Base-by-base conservation (phyloP, 1,140 invertebrate species). In the Brevipalpus yothersi region DNA sequence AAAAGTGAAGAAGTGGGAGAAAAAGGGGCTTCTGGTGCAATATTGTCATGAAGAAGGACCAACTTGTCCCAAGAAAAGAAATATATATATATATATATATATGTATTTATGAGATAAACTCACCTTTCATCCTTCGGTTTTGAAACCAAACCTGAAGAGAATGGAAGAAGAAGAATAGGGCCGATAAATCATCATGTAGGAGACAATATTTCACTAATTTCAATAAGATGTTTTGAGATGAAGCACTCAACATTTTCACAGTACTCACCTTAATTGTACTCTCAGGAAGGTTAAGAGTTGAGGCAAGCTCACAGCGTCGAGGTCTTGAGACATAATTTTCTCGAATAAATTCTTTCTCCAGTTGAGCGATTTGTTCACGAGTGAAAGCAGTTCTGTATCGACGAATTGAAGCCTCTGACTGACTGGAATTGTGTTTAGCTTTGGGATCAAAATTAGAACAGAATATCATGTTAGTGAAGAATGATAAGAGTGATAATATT, bases 71-170 rank as follows among this genome's bases (percentile, higher is more conserved):
- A 5, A 31, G 31, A 31, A 31, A 31, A 31, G 31, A 31, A 31
- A 31, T 31, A 31, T 31, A 31, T 31, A 5, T 31, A 31, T 31
- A 31, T n/a, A n/a, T n/a, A n/a, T n/a, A n/a, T n/a, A 31, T 31
- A 31, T 31, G 5, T 31, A 5, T 31, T 3, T 31, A 31, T 31
- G 31, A 31, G 31, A 31, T 92, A 81, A 11, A 76, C 66, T 95
- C 95, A 73, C 95, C 90, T 69, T 97, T 97, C 93, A 97, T 97
- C n/a, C 93, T 77, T 13, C 93, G 78, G 67, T 97, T 97, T 78
- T 97, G 93, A 69, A 97, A 97, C 93, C 93, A 97, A 4, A 97
- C 90, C 31, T 31, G 31, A 31, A 31, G 31, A 31, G 31, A 31
- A 5, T 31, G 31, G 31, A 31, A 31, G 31, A 31, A 31, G 5